A percentile compares a stretch with the other conserved stretches of the same genome.
Evolutionary conservation across 2,888 invertebrate species (phyloP).

Genomic region (Tachystola acroxantha): DNA sequence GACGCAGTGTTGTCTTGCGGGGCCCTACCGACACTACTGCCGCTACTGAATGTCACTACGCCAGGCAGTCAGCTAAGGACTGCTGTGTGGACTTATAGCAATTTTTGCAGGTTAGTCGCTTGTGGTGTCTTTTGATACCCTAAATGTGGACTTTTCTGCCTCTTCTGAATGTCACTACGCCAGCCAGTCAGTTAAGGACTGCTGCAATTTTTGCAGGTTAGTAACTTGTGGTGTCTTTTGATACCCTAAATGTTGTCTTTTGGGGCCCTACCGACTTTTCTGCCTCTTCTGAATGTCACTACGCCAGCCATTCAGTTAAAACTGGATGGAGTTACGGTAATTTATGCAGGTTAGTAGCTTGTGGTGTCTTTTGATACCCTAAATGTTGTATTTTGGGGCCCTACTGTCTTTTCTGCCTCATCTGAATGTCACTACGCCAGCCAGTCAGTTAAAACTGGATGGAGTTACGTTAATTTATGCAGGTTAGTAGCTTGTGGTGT

Average conservation of each 20-base stretch:
- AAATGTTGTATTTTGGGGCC: slow-evolving; percentile 70
- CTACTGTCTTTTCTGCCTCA: slow-evolving; percentile 57
- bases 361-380: not conserved
- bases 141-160: not conserved
- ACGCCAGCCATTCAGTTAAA: slow-evolving; percentile 81
- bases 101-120: slow-evolving; percentile 82
- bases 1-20: slow-evolving; percentile 88
- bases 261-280: slow-evolving; percentile 84
- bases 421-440: not conserved
- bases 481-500: too few species aligned
- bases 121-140: not conserved
- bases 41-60: slow-evolving; percentile 66
- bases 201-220: slow-evolving; percentile 8
- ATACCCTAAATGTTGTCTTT: slow-evolving; percentile 85
- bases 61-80: slow-evolving; percentile 85
- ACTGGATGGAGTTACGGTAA: slow-evolving; percentile 97
- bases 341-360: slow-evolving; percentile 81
- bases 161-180: not conserved
- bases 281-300: slow-evolving; percentile 75
- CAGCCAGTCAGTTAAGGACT: slow-evolving; percentile 2
- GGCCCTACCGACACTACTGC: slow-evolving; percentile 84
- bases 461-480: slow-evolving; percentile 38
- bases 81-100: slow-evolving; percentile 95
- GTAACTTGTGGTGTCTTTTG: too few species aligned
- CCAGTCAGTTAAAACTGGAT: slow-evolving; percentile 81